Evolutionary conservation across 2,888 invertebrate genomes (phyloP).

Genomic region (Amphipyra tragopoginis): DNA sequence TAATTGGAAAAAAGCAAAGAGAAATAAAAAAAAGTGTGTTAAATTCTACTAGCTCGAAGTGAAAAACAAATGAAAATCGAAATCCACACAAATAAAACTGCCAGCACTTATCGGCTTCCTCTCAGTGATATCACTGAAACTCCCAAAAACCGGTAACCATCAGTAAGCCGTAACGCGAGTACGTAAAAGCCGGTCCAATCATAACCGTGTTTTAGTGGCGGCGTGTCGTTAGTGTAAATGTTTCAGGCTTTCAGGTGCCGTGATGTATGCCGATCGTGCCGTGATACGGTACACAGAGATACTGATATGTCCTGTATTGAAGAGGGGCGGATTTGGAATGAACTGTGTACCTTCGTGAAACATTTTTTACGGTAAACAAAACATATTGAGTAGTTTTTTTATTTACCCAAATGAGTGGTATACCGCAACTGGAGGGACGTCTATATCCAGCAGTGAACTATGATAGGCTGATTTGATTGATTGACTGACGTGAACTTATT

Average conservation of each 20-base stretch:
- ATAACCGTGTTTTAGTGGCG: slow-evolving; percentile 72
- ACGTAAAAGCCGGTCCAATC: slow-evolving; percentile 65
- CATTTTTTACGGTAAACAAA: no score
- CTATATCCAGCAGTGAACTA: no score
- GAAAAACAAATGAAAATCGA: slow-evolving; percentile 13
- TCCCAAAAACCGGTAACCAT: slow-evolving; percentile 13
- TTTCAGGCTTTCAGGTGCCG: slow-evolving; percentile 70
- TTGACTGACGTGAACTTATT: no score
- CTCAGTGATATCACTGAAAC: background rate
- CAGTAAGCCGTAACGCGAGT: slow-evolving; percentile 14
- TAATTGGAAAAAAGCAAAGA: no score
- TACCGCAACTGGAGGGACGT: no score
- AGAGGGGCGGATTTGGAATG: slow-evolving; percentile 61
- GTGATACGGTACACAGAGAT: slow-evolving; percentile 62
- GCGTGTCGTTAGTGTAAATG: slow-evolving; percentile 74
- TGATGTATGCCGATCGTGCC: slow-evolving; percentile 57
- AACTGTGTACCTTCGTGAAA: no score
- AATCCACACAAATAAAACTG: slow-evolving; percentile 6
- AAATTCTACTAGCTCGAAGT: no score
- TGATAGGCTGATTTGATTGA: no score
- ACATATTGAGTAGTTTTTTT: no score
- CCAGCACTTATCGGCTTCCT: background rate
- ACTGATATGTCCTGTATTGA: slow-evolving; percentile 72
- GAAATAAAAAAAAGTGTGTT: no score
- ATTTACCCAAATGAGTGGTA: no score